These are phyloP conservation scores for Harpalus rufipes DNA, from an alignment of 2,888 invertebrate species.

Conservation along the genomic window DNA sequence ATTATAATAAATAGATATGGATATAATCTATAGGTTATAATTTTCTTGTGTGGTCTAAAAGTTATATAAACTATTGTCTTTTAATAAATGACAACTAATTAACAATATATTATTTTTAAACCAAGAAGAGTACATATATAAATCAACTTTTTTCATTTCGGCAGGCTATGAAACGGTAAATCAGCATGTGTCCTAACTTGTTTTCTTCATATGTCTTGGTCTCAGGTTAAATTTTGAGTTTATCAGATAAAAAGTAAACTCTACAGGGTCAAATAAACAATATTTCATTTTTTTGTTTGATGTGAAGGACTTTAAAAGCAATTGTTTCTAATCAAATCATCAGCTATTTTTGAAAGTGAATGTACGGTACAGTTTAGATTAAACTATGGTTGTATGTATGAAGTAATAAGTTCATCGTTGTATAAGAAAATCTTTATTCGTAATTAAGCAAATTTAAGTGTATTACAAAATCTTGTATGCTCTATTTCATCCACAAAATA, in stretches of 20 bases:
- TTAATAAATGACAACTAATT: background rate
- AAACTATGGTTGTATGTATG: background rate
- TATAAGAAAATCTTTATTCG: background rate
- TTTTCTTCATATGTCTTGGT: background rate
- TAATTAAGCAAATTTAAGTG: slow-evolving; percentile 7
- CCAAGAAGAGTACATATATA: background rate
- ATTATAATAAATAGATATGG: too few relatives aligned
- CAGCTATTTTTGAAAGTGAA: slow-evolving; percentile 63
- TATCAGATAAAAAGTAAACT: background rate
- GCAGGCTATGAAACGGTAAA: background rate
- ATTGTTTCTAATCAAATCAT: slow-evolving; percentile 61
- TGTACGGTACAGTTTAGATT: slow-evolving; percentile 17
- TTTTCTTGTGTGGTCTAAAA: background rate
- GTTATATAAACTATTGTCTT: background rate
- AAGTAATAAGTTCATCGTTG: slow-evolving; percentile 10
- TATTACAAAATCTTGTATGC: background rate
- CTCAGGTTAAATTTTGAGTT: background rate
- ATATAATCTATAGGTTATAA: too few relatives aligned
- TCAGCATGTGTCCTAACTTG: background rate
- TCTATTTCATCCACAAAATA: background rate
- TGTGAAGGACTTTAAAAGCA: slow-evolving; percentile 45
- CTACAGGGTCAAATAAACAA: slow-evolving; percentile 5
- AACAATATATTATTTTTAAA: background rate
- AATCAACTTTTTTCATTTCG: background rate
- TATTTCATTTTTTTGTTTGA: background rate